These are phyloP conservation scores for Amazona vittata DNA, from an alignment of 2,113 vertebrate species.

Conservation along the genomic window DNA sequence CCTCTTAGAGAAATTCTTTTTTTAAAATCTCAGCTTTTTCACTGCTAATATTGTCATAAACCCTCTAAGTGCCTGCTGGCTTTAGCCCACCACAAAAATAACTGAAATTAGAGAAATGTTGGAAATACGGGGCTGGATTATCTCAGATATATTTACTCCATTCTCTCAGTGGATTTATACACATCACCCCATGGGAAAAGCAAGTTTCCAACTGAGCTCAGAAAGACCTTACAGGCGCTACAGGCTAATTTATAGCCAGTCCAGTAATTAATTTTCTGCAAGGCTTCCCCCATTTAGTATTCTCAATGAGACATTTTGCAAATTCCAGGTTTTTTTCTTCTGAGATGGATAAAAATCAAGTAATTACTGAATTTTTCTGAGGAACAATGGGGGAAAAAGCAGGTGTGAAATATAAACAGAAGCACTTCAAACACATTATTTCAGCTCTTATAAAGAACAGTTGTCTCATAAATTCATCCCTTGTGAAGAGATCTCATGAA, in stretches of 20 bases:
- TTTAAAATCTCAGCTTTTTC: neutral
- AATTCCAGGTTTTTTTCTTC: slow-evolving; percentile 11
- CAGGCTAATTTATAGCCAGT: neutral
- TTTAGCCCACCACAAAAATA: neutral
- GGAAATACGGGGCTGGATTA: neutral
- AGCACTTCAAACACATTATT: neutral
- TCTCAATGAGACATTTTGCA: neutral
- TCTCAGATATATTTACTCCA: neutral
- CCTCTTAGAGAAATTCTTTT: neutral
- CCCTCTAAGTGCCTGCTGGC: neutral
- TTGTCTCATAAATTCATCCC: slow-evolving; percentile 9
- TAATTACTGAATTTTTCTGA: slow-evolving; percentile 8
- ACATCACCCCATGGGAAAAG: neutral
- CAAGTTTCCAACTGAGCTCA: neutral
- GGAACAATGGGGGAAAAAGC: neutral
- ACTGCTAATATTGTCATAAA: neutral
- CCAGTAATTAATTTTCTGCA: slow-evolving; percentile 1
- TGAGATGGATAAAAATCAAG: neutral
- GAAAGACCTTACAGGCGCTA: neutral
- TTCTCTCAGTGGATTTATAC: neutral
- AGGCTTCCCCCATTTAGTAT: neutral
- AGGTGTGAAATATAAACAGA: neutral
- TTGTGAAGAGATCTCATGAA: neutral
- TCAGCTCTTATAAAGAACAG: neutral
- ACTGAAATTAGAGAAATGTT: neutral